Percentiles rank a stretch among this genome's conserved stretches.
Conservation (phyloP, 53 echinoderm and acorn worm genomes). For the Astropecten irregularis region DNA sequence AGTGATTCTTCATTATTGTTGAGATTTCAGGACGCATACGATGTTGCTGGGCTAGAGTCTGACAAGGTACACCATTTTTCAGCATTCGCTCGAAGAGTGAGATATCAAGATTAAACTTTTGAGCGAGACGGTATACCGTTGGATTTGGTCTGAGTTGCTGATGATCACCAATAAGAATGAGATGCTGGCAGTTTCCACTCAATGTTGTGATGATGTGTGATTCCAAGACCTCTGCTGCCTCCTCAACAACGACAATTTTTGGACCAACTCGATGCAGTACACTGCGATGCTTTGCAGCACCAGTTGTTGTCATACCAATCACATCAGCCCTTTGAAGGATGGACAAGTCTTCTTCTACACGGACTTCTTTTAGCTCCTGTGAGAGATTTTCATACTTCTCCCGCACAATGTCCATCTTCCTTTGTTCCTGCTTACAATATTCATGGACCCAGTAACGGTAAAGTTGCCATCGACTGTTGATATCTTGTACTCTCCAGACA, state of each 20-base stretch:
- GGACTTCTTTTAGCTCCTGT: slow-evolving; percentile 38
- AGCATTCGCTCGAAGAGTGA: slow-evolving; percentile 85
- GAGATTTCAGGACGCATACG: slow-evolving; percentile 82
- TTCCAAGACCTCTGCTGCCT: slow-evolving; percentile 93
- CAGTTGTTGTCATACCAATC: slow-evolving; percentile 89
- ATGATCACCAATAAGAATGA: slow-evolving; percentile 92
- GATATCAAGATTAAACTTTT: slow-evolving; percentile 72
- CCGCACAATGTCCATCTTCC: neutral
- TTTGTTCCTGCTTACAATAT: neutral
- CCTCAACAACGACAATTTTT: slow-evolving; percentile 80
- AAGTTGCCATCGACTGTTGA: slow-evolving; percentile 52
- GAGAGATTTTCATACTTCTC: slow-evolving; percentile 39
- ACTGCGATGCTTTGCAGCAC: slow-evolving; percentile 75
- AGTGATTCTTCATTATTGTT: slow-evolving; percentile 67
- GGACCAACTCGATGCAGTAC: slow-evolving; percentile 66
- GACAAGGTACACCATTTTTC: slow-evolving; percentile 73
- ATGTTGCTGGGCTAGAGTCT: slow-evolving; percentile 62
- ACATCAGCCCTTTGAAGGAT: slow-evolving; percentile 60
- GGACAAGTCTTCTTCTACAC: slow-evolving; percentile 52
- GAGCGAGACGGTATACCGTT: slow-evolving; percentile 79
- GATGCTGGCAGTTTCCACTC: slow-evolving; percentile 70
- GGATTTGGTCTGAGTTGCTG: slow-evolving; percentile 92
- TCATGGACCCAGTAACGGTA: slow-evolving; percentile 54
- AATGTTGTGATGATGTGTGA: slow-evolving; percentile 84
- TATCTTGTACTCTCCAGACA: slow-evolving; percentile 20